Evolutionary conservation across 1,140 invertebrate species (phyloP).

Genomic region (Nylanderia fulva): DNA sequence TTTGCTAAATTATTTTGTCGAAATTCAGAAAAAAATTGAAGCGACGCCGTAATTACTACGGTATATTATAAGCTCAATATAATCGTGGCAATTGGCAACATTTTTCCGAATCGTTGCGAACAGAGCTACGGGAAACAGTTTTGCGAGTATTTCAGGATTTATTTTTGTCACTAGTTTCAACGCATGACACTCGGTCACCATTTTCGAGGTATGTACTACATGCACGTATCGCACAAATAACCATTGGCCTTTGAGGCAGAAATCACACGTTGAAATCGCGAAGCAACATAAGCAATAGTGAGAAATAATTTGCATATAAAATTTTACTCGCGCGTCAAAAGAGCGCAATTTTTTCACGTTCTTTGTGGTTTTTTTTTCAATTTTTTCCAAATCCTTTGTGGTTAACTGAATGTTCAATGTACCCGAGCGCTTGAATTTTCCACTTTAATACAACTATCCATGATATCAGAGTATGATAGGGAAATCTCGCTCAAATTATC

Average conservation of each 20-base stretch:
- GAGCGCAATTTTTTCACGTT: background rate
- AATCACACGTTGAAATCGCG: background rate
- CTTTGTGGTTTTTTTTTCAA: background rate
- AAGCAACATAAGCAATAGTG: constrained; percentile 9
- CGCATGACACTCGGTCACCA: constrained; percentile 15
- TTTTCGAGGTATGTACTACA: constrained; percentile 34
- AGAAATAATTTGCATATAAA: constrained; percentile 19
- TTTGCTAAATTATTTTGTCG: constrained; percentile 57
- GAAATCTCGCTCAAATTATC: background rate
- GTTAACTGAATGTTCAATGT: background rate
- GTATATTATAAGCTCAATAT: constrained; percentile 55
- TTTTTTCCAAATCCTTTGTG: no score
- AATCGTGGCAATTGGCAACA: constrained; percentile 47
- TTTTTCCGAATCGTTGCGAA: constrained; percentile 51
- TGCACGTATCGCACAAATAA: constrained; percentile 46
- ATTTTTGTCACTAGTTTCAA: constrained; percentile 46
- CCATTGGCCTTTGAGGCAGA: constrained; percentile 26
- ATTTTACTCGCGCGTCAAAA: background rate
- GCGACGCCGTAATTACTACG: constrained; percentile 35
- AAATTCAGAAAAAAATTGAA: constrained; percentile 55
- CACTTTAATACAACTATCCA: background rate
- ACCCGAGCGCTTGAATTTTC: no score
- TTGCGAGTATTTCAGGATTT: constrained; percentile 42
- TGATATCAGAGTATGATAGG: background rate
- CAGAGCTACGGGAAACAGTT: constrained; percentile 42